phyloP scores from a whole-genome alignment of 2,113 vertebrate genomes.

The Antennarius striatus region DNA sequence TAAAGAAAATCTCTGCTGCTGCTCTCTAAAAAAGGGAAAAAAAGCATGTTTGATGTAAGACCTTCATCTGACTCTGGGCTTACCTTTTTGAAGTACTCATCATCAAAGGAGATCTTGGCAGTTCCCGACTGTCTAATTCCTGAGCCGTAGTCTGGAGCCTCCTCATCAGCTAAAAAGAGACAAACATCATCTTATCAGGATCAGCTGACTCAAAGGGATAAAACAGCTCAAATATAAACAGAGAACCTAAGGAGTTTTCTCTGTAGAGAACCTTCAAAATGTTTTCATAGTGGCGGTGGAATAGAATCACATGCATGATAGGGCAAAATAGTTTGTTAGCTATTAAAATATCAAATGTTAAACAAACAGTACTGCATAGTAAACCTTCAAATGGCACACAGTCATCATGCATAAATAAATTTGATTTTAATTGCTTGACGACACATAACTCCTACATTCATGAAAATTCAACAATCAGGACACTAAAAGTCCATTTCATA shows the following conservation, averaged over 20 bases:
- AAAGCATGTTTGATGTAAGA: neutral
- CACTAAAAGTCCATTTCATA: neutral
- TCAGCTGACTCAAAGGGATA: conserved; percentile 19
- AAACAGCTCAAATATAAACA: conserved; percentile 34
- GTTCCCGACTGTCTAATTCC: conserved; percentile 97
- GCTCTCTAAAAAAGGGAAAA: neutral
- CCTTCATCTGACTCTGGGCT: conserved; percentile 8
- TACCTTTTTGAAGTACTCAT: conserved; percentile 96
- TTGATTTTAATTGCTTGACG: too few species aligned
- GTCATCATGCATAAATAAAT: too few species aligned
- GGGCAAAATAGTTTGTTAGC: too few species aligned
- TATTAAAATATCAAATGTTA: too few species aligned
- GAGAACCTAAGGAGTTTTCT: conserved; percentile 17
- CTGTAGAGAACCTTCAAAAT: neutral
- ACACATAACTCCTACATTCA: too few species aligned
- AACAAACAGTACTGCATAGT: too few species aligned
- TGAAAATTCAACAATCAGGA: too few species aligned
- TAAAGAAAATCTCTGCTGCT: neutral
- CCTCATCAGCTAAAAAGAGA: conserved; percentile 87
- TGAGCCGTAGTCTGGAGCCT: conserved; percentile 98
- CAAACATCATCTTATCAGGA: conserved; percentile 44
- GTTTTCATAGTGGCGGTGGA: neutral
- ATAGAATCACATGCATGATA: too few species aligned
- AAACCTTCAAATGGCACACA: too few species aligned
- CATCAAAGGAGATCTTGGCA: conserved; percentile 98